Percentiles rank a stretch among this genome's conserved stretches.
phyloP scores from a whole-genome alignment of 2,888 invertebrate species.

The Acleris emargana region DNA sequence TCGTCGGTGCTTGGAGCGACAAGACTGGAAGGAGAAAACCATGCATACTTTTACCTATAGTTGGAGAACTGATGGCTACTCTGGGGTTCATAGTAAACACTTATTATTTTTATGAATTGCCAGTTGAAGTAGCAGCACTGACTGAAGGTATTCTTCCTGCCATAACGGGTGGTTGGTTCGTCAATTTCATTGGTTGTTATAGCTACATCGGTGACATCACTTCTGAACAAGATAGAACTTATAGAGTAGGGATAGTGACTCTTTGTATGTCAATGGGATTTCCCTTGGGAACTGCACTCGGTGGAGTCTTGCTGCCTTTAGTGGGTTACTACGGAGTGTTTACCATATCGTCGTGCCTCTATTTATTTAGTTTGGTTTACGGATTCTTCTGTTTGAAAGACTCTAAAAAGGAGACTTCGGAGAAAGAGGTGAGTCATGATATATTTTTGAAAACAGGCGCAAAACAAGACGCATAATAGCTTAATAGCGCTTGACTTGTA shows the following conservation, averaged over 20 bases:
- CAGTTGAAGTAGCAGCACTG: conserved; percentile 90
- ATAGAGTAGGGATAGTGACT: conserved; percentile 93
- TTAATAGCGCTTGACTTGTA: no score
- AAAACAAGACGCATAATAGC: no score
- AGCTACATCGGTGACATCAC: conserved; percentile 95
- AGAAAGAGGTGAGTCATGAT: conserved; percentile 59
- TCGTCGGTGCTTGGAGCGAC: conserved; percentile 92
- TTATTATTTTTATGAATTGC: conserved; percentile 89
- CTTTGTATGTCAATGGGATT: conserved; percentile 93
- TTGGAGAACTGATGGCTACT: conserved; percentile 86
- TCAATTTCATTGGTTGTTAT: conserved; percentile 93
- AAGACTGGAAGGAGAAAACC: conserved; percentile 88
- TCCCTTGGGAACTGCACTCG: conserved; percentile 93
- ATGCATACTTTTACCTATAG: conserved; percentile 91
- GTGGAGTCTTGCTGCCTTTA: conserved; percentile 88
- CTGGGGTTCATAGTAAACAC: conserved; percentile 90
- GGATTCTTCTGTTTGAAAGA: conserved; percentile 88
- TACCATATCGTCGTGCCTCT: conserved; percentile 87
- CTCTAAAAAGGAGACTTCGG: conserved; percentile 62
- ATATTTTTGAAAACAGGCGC: no score
- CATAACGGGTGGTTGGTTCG: conserved; percentile 93
- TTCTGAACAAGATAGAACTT: conserved; percentile 90
- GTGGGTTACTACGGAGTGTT: conserved; percentile 93
- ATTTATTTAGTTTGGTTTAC: conserved; percentile 88
- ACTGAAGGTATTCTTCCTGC: conserved; percentile 92